phyloP scores from a whole-genome alignment of 2,888 invertebrate species.

The Volucella bombylans region DNA sequence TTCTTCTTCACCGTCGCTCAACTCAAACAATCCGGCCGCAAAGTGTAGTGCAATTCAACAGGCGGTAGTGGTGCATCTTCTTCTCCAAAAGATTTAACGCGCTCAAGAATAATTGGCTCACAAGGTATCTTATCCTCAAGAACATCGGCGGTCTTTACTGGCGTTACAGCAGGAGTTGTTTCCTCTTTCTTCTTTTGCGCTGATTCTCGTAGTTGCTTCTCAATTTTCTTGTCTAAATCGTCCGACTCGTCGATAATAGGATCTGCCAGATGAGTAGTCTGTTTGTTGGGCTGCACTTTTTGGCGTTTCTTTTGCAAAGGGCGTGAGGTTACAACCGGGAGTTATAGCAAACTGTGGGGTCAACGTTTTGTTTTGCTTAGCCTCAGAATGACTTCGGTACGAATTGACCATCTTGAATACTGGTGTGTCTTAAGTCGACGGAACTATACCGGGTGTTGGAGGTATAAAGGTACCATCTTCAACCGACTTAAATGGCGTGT shows the following conservation, averaged over 20 bases:
- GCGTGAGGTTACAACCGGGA: conserved; percentile 77
- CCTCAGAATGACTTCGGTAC: conserved; percentile 79
- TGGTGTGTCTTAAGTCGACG: conserved; percentile 81
- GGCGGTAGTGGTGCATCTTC: conserved; percentile 54
- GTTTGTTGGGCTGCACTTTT: conserved; percentile 83
- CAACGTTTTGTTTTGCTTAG: conserved; percentile 85
- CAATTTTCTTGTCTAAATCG: conserved; percentile 79
- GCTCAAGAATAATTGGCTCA: conserved; percentile 79
- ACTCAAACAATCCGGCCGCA: conserved; percentile 79
- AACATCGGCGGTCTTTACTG: conserved; percentile 72
- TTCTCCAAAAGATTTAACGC: conserved; percentile 79
- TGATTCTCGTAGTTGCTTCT: conserved; percentile 75
- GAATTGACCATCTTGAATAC: conserved; percentile 75
- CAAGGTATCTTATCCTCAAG: conserved; percentile 77
- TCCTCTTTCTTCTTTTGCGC: conserved; percentile 69
- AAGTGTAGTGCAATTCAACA: conserved; percentile 80
- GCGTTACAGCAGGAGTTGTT: conserved; percentile 1
- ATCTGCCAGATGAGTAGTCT: conserved; percentile 85
- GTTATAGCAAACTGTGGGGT: conserved; percentile 85
- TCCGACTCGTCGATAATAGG: conserved; percentile 86
- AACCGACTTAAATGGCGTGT: conserved; percentile 84
- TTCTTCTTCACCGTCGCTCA: conserved; percentile 76
- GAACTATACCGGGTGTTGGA: conserved; percentile 84
- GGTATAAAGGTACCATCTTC: conserved; percentile 82
- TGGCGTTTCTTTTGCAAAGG: conserved; percentile 77